These are phyloP conservation scores for Trogon surrucura DNA, from an alignment of 2,113 vertebrate species.

Conservation along the genomic window DNA sequence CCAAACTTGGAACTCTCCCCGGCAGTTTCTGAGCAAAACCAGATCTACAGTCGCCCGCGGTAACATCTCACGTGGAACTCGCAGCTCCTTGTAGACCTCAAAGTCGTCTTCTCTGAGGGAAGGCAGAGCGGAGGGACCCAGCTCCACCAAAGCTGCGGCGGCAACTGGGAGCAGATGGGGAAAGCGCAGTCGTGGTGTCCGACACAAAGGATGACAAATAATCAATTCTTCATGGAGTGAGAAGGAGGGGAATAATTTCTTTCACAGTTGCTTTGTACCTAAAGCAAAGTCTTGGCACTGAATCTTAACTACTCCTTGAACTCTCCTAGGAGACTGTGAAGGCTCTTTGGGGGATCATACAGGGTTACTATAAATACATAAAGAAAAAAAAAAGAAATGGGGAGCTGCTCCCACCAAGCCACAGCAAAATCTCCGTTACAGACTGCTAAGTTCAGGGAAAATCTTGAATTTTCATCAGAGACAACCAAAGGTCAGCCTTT, in stretches of 20 bases:
- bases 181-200: accelerated
- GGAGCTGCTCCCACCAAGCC: not conserved
- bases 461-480: constrained; percentile 44
- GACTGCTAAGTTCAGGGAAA: not conserved
- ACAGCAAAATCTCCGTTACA: not conserved
- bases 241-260: not conserved
- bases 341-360: not conserved
- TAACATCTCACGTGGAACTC: not conserved
- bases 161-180: accelerated
- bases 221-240: not conserved
- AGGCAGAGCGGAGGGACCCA: not conserved
- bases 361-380: not conserved
- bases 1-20: not conserved
- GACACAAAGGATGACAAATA: not conserved
- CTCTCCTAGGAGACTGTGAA: not conserved
- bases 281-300: not conserved
- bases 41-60: not conserved
- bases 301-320: not conserved
- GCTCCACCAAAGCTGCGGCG: not conserved
- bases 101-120: not conserved
- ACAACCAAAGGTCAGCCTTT: constrained; percentile 49
- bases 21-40: not conserved
- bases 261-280: not conserved
- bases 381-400: not conserved
- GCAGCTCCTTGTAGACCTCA: not conserved